These are phyloP conservation scores for Mico argentatus DNA, from an alignment of 2,797 vertebrate genomes.

Conservation along the genomic window DNA sequence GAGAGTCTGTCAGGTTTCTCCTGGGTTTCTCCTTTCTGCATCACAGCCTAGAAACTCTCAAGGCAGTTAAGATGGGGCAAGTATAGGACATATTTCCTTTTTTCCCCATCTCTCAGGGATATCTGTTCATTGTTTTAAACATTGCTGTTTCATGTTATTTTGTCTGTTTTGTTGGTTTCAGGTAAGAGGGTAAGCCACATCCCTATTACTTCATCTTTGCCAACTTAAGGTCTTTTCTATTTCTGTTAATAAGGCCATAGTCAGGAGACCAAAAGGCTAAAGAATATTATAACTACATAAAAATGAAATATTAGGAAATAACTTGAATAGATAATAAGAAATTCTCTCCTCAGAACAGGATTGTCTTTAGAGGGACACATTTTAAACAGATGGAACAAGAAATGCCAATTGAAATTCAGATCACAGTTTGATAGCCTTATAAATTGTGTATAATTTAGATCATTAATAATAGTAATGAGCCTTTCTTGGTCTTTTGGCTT, in stretches of 20 bases:
- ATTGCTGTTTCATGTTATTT: not conserved
- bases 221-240: not conserved
- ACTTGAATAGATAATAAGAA: conserved; percentile 35
- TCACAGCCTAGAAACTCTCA: not conserved
- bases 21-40: not conserved
- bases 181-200: not conserved
- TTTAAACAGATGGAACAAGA: not conserved
- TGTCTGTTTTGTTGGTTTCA: not conserved
- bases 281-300: not conserved
- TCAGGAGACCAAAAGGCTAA: conserved; percentile 15
- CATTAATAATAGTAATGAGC: not conserved
- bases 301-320: conserved; percentile 52
- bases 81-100: not conserved
- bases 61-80: not conserved
- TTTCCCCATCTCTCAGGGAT: not conserved
- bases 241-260: conserved; percentile 27
- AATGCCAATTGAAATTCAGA: conserved; percentile 29
- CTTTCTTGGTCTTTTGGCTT: conserved; percentile 2
- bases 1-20: not conserved
- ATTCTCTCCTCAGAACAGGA: not conserved
- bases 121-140: not conserved
- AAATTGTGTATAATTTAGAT: conserved; percentile 40
- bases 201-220: not conserved
- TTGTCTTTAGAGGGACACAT: conserved; percentile 15
- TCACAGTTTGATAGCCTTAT: conserved; percentile 5